These are phyloP conservation scores for Antrozous pallidus DNA, from an alignment of 2,797 vertebrate species.

Conservation along the genomic window DNA sequence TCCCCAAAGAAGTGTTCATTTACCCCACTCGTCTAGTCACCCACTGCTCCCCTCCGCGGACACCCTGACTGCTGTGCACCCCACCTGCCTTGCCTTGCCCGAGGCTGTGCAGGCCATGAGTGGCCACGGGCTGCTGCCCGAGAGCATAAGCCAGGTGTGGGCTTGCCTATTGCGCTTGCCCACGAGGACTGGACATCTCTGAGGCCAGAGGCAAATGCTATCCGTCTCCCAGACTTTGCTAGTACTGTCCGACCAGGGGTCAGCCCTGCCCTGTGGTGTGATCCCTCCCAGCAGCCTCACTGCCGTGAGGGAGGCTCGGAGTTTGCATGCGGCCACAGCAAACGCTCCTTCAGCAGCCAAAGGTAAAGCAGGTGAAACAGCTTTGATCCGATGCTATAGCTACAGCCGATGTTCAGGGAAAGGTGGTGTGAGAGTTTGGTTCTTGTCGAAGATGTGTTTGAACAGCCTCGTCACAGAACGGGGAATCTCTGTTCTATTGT, in stretches of 20 bases:
- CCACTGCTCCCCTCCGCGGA: accelerated
- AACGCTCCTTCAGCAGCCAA: accelerated
- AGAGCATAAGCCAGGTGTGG: neutral
- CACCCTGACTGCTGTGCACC: accelerated
- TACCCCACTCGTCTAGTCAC: neutral
- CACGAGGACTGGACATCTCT: neutral
- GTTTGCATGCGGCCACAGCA: neutral
- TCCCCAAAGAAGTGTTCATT: neutral
- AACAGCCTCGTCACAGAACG: neutral
- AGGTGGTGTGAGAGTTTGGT: neutral
- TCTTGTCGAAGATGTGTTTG: neutral
- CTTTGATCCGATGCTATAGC: neutral
- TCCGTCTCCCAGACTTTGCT: neutral
- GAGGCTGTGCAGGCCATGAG: neutral
- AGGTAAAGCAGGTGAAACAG: neutral
- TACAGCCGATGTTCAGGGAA: neutral
- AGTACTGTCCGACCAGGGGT: neutral
- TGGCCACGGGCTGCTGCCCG: accelerated
- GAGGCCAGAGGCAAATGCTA: neutral
- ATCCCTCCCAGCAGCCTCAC: neutral
- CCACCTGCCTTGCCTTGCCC: neutral
- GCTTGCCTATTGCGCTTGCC: neutral
- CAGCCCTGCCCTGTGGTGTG: accelerated
- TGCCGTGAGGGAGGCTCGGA: neutral
- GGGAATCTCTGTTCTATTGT: accelerated